A percentile compares a stretch with the other conserved stretches of the same genome.
phyloP scores from a whole-genome alignment of 2,113 vertebrate genomes.

The Oceanites oceanicus region DNA sequence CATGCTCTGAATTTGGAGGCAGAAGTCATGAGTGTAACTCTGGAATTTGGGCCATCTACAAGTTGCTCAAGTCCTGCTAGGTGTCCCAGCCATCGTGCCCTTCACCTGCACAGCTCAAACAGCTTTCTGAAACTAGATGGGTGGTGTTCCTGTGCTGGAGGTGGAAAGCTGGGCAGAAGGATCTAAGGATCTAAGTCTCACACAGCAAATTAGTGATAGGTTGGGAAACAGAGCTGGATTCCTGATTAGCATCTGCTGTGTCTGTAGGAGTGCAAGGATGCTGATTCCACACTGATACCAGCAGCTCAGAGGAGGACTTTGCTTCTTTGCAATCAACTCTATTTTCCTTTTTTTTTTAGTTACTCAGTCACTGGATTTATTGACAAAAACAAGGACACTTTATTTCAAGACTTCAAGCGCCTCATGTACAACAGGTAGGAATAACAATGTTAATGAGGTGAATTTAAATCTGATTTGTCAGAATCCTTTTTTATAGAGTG shows the following conservation, averaged over 20 bases:
- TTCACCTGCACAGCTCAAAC: neutral
- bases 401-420: slow-evolving; percentile 99
- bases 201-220: neutral
- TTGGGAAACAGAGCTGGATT: neutral
- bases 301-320: neutral
- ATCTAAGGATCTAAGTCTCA: neutral
- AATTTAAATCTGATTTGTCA: neutral
- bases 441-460: neutral
- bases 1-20: neutral
- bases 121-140: neutral
- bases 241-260: neutral
- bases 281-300: neutral
- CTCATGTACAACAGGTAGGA: slow-evolving; percentile 97
- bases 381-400: slow-evolving; percentile 98
- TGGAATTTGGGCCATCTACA: neutral
- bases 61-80: neutral
- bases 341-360: slow-evolving; percentile 56
- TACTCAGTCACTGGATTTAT: slow-evolving; percentile 96
- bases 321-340: neutral
- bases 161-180: neutral
- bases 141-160: neutral
- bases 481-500: neutral
- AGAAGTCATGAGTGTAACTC: neutral
- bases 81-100: neutral
- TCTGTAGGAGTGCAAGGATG: neutral